Conservation (phyloP, 2,888 invertebrate genomes). For the Megastigmus dorsalis region DNA sequence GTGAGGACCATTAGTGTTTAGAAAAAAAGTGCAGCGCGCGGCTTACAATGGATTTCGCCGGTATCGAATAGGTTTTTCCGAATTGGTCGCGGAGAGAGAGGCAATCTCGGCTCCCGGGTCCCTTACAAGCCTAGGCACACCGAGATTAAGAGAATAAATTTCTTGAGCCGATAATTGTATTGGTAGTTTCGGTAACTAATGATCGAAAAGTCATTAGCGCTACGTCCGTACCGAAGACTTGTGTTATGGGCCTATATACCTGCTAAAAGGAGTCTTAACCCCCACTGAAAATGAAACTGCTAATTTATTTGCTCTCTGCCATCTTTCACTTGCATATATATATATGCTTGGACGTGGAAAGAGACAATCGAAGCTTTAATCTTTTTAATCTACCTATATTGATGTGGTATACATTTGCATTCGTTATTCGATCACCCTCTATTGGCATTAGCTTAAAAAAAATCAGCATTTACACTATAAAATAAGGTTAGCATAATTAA, state of each 20-base stretch:
- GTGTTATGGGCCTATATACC: conserved; percentile 47
- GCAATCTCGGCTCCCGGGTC: conserved; percentile 58
- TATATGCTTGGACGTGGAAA: too few relatives aligned
- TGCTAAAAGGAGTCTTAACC: neutral
- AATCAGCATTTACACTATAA: too few relatives aligned
- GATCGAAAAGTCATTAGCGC: conserved; percentile 73
- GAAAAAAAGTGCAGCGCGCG: conserved; percentile 41
- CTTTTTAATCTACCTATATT: too few relatives aligned
- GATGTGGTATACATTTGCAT: too few relatives aligned
- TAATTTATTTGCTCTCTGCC: conserved; percentile 37
- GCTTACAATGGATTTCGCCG: conserved; percentile 48
- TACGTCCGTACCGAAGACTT: conserved; percentile 62
- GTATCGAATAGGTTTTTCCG: conserved; percentile 54
- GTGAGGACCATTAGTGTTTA: conserved; percentile 47
- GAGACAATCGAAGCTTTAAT: too few relatives aligned
- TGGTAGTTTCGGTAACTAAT: conserved; percentile 74
- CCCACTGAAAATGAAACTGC: conserved; percentile 65
- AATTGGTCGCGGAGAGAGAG: conserved; percentile 62
- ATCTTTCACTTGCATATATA: conserved; percentile 16
- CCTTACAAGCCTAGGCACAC: conserved; percentile 15
- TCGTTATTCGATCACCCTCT: too few relatives aligned
- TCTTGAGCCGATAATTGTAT: conserved; percentile 72
- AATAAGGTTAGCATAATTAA: too few relatives aligned
- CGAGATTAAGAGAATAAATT: conserved; percentile 69
- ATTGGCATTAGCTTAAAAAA: too few relatives aligned